Base-by-base conservation (phyloP, 2,113 vertebrate species). In the Synchiropus splendidus region DNA sequence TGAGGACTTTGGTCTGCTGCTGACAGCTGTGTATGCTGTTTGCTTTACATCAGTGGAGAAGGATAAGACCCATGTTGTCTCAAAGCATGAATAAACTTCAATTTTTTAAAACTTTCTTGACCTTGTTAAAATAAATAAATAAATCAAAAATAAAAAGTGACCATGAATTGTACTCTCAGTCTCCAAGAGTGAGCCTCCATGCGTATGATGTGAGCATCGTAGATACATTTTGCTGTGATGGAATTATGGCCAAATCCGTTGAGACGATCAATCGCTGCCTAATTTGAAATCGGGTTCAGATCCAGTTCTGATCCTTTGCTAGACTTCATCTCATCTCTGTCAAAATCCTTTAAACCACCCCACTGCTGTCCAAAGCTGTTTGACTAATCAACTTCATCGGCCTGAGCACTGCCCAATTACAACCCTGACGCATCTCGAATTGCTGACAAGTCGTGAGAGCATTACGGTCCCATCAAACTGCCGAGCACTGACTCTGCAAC, bases 381-480 rank as follows among this genome's bases (percentile, higher is more conserved):
- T 45, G 43, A 62, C 66, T 59, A 54, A 83, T 77, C 79, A 71
- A 74, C 71, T 74, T 76, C 59, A 60, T 76, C 70, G 59, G 60
- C 58, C 62, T 13, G 40, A 73, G 61, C 49, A 42, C 45, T 61
- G 36, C 72, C 67, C 72, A 83, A 80, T 81, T 74, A 78, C 67
- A 63, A 61, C 31, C 54, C 61, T 52, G 42, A 59, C 61, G 58
- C 50, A 71, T 79, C 54, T 64, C 13, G 48, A 61, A 67, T 61
- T 54, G 58, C 62, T 69, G 74, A 78, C 44, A 37, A 56, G 66
- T 50, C 8, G 63, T 17, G 45, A 49, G 50, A 53, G 57, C 58
- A 69, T 75, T 70, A 72, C 62, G 65, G 64, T 78, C 62, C 61
- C 71, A 74, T 74, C 58, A 64, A 51, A 56, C 10, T 67, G 17